Base-by-base conservation (phyloP, 35 echinoderm and acorn worm genomes). In the Ophiothrix spiculata region DNA sequence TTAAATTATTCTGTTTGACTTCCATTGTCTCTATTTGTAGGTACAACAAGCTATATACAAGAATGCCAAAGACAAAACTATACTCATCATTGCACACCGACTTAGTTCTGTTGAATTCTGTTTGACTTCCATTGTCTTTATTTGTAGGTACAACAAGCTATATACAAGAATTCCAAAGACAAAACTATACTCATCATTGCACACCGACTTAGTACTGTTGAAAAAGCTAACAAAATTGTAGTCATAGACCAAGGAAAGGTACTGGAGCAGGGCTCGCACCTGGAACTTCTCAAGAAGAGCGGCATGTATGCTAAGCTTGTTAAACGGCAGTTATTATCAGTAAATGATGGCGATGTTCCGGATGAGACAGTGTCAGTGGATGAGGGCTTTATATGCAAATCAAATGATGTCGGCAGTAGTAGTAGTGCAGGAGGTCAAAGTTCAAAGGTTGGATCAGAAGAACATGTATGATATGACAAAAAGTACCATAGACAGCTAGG, bases 21-120 rank as follows among this genome's bases (percentile, higher is more conserved):
- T n/a, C n/a, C n/a, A n/a, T n/a, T n/a, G n/a, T n/a, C n/a, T n/a
- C n/a, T n/a, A n/a, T n/a, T n/a, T n/a, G n/a, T n/a, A 97, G 94
- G 94, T 97, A 19, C 90, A 97, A 75, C 82, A 97, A 81, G 94
- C 90, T 1, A 80, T 97, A 21, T 49, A 77, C 17, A 56, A 86
- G 64, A 79, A 93, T 25, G 77, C 78, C 19, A 79, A 75, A 56
- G 77, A 89, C 31, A 84, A 73, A 23, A 97, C 94, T 17, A 81
- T 97, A 0, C 77, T 97, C 25, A 93, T 97, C 14, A 81, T 97
- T n/a, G 94, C 94, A 28, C 94, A 97, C 49, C 39, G 94, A 39
- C 94, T 97, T 0, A 97, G 94, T 75, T 92, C 94, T 16, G 83
- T 97, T 21, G 91, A 97, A n/a, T n/a, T n/a, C n/a, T n/a, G n/a